Evolutionary conservation across 2,797 vertebrate species (phyloP).

Genomic region (Falco concolor): DNA sequence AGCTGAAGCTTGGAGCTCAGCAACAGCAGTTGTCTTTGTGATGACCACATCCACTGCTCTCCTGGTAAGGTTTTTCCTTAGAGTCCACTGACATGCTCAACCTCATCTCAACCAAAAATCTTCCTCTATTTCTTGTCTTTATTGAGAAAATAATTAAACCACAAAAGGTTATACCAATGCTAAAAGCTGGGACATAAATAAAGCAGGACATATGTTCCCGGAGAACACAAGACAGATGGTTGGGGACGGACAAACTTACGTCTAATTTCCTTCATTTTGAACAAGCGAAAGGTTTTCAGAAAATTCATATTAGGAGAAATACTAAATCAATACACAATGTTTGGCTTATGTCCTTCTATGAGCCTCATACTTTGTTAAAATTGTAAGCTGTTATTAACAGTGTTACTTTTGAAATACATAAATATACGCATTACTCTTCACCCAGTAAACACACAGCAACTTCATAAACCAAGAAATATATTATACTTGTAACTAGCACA

Average conservation of each 20-base stretch:
- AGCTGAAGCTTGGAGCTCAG: neutral
- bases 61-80: neutral
- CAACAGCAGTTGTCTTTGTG: neutral
- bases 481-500: neutral
- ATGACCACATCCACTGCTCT: neutral
- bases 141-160: neutral
- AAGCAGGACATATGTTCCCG: neutral
- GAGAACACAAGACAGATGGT: neutral
- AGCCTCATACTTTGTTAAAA: neutral
- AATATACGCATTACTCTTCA: neutral
- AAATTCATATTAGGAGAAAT: neutral
- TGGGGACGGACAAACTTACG: neutral
- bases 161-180: neutral
- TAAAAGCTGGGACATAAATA: neutral
- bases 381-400: neutral
- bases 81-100: neutral
- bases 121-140: neutral
- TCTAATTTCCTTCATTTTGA: neutral
- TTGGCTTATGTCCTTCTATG: neutral
- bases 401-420: neutral
- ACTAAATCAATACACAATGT: neutral
- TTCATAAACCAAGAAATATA: neutral
- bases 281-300: neutral
- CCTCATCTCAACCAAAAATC: neutral
- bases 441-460: neutral